These are phyloP conservation scores for Hirundichthys speculiger DNA, from an alignment of 2,113 vertebrate species.

Conservation along the genomic window DNA sequence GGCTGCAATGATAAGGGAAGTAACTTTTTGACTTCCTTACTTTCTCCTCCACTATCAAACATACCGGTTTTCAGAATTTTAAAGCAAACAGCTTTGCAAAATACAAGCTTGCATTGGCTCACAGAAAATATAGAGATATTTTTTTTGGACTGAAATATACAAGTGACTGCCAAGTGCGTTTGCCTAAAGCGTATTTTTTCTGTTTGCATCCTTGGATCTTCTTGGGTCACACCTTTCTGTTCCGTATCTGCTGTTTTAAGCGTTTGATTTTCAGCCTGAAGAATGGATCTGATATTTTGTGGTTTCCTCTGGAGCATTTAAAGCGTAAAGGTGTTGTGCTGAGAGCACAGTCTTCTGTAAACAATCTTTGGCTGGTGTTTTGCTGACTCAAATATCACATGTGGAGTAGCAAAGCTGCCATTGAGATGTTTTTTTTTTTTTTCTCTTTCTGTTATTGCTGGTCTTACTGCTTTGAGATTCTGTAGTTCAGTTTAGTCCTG, in stretches of 20 bases:
- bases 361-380: constrained; percentile 40
- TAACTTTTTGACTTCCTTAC: too few relatives aligned
- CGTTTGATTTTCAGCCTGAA: constrained; percentile 50
- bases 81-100: constrained; percentile 12
- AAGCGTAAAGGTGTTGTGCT: constrained; percentile 42
- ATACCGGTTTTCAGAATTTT: too few relatives aligned
- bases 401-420: constrained; percentile 20
- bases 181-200: constrained; percentile 34
- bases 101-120: constrained; percentile 24
- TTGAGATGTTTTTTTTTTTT: constrained; percentile 8
- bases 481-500: constrained; percentile 8
- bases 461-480: not conserved
- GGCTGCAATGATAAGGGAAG: too few relatives aligned
- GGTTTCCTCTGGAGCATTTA: constrained; percentile 47
- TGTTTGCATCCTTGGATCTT: constrained; percentile 17
- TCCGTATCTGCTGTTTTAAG: constrained; percentile 49
- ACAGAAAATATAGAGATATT: constrained; percentile 14
- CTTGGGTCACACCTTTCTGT: constrained; percentile 41
- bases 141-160: constrained; percentile 33
- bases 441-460: not conserved
- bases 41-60: too few relatives aligned
- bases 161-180: constrained; percentile 35
- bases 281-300: constrained; percentile 27
- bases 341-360: constrained; percentile 39
- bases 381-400: constrained; percentile 33